phyloP scores from a whole-genome alignment of 1,140 invertebrate genomes.

The Hyles euphorbiae region DNA sequence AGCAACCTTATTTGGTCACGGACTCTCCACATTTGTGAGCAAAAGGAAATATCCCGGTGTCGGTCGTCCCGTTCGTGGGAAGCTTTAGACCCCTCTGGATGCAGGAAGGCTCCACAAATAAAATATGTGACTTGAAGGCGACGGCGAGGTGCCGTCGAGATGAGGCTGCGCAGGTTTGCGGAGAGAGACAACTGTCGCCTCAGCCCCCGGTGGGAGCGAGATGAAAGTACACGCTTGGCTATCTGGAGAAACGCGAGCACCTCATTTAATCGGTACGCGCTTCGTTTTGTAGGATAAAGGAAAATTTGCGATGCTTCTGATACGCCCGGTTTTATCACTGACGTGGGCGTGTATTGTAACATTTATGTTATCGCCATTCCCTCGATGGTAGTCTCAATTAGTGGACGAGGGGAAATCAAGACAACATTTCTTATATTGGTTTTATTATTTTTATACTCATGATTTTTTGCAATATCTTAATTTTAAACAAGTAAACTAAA shows the following conservation, averaged over 20 bases:
- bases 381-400: background rate
- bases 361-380: slow-evolving; percentile 12
- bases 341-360: slow-evolving; percentile 13
- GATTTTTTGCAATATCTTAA: too few relatives aligned
- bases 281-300: slow-evolving; percentile 63
- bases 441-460: too few relatives aligned
- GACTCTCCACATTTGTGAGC: slow-evolving; percentile 10
- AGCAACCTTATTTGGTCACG: slow-evolving; percentile 20
- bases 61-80: slow-evolving; percentile 40
- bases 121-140: slow-evolving; percentile 74
- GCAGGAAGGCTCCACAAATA: slow-evolving; percentile 73
- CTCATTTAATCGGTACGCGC: slow-evolving; percentile 74
- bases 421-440: too few relatives aligned
- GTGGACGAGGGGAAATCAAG: too few relatives aligned
- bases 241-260: slow-evolving; percentile 74
- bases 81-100: slow-evolving; percentile 65
- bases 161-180: slow-evolving; percentile 60
- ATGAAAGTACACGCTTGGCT: slow-evolving; percentile 47
- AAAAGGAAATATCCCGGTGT: slow-evolving; percentile 20
- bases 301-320: slow-evolving; percentile 53
- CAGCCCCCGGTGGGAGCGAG: slow-evolving; percentile 32
- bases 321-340: slow-evolving; percentile 21
- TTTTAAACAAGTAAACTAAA: too few relatives aligned
- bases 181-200: slow-evolving; percentile 32
- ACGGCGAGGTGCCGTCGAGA: slow-evolving; percentile 66